Evolutionary conservation across 2,888 invertebrate species (phyloP), one percentile per base, ranked within the genome.

Genomic region (Diplolepis rosae): DNA sequence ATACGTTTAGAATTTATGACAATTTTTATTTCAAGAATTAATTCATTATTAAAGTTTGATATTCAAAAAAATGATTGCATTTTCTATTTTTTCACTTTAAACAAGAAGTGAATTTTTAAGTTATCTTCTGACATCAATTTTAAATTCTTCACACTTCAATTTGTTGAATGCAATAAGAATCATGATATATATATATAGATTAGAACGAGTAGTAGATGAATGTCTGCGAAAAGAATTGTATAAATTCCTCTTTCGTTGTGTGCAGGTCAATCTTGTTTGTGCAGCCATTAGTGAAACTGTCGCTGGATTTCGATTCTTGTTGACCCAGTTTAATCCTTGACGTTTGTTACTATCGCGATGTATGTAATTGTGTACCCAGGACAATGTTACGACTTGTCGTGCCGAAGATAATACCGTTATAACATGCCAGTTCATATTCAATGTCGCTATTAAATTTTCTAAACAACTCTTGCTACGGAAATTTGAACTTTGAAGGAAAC

Each of bases 261-360:
- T 24, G 24, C 61, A 61, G 39, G 35, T 39, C 61, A 61, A 61
- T 61, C 61, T 61, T 35, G 61, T 61, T 61, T 61, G 61, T 61
- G 24, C 61, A 61, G 24, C 39, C 61, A 39, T 39, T 61, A 35
- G 39, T 61, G 61, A 61, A 61, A 61, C 39, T 61, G 39, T 42
- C 61, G 24, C 39, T 61, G 39, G 39, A 61, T 61, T 61, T 61
- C 61, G 50, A 50, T 66, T 66, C 66, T 48, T 45, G 32, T 35
- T 66, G 66, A 66, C 66, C 66, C 24, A 66, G 30, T 66, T 66
- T 32, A 66, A 48, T 66, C 32, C 22, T 48, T 66, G 66, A 30
- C 30, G 66, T 50, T 66, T 35, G 30, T 66, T 61, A 61, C 61
- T 42, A 39, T 35, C 15, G 39, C 27, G 39, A 39, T 39, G 39